These are phyloP conservation scores for Indicator maculatus DNA, from an alignment of 2,113 vertebrate species.

Conservation along the genomic window DNA sequence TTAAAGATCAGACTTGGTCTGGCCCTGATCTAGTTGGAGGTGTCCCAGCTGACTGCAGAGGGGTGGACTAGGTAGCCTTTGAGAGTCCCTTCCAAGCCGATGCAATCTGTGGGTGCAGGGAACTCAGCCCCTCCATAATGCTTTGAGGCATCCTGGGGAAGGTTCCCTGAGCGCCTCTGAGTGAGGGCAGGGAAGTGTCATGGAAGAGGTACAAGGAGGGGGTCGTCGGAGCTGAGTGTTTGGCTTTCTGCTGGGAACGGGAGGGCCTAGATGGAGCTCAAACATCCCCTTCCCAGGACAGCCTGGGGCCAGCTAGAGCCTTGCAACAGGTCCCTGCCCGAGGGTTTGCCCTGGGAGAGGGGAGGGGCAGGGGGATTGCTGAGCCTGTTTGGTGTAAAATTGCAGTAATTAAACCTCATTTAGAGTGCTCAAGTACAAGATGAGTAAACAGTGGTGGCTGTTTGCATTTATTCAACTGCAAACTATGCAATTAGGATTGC, in stretches of 20 bases:
- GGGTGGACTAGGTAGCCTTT: too few species aligned
- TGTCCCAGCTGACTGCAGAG: too few species aligned
- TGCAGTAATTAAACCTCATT: conserved; percentile 16
- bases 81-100: too few species aligned
- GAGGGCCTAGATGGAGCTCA: background rate
- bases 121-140: background rate
- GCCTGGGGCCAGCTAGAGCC: background rate
- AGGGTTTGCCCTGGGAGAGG: background rate
- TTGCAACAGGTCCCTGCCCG: background rate
- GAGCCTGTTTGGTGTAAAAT: background rate
- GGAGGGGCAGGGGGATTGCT: background rate
- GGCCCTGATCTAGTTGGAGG: too few species aligned
- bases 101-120: too few species aligned
- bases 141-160: background rate
- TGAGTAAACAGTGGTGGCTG: background rate
- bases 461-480: conserved; percentile 33
- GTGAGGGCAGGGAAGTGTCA: background rate
- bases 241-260: background rate
- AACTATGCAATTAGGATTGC: conserved; percentile 34
- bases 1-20: too few species aligned
- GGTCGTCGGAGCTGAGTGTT: accelerated
- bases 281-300: accelerated
- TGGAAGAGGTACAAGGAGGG: background rate
- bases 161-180: background rate
- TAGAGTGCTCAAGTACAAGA: background rate